These are phyloP conservation scores for Invenusta paracnida DNA, from an alignment of 2,888 invertebrate species.

Conservation along the genomic window DNA sequence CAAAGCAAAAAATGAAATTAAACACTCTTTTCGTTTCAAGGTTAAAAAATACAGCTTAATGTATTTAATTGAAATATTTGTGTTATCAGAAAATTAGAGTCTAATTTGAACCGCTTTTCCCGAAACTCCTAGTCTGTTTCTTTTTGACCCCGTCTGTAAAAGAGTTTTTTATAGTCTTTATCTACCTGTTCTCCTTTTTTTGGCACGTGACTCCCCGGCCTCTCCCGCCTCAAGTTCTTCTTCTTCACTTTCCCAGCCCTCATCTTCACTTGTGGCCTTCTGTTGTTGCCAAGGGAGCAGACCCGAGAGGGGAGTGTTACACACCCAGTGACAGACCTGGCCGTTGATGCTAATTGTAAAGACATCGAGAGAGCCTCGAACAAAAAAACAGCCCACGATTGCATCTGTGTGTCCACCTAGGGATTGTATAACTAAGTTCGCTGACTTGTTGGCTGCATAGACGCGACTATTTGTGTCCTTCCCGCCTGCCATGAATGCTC, in stretches of 20 bases:
- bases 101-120: too few relatives aligned
- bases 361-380: constrained; percentile 76
- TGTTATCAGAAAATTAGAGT: too few relatives aligned
- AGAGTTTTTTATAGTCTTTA: too few relatives aligned
- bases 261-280: constrained; percentile 58
- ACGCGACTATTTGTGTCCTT: constrained; percentile 80
- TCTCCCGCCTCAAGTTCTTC: too few relatives aligned
- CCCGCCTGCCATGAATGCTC: constrained; percentile 78
- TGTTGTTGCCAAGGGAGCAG: constrained; percentile 63
- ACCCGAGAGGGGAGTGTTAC: constrained; percentile 71
- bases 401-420: constrained; percentile 79
- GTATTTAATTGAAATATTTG: too few relatives aligned
- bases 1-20: too few relatives aligned
- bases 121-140: too few relatives aligned
- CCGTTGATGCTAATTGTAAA: constrained; percentile 68
- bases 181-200: constrained; percentile 47
- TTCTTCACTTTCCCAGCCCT: constrained; percentile 47
- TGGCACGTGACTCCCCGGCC: constrained; percentile 42
- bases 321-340: constrained; percentile 75
- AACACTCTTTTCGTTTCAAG: too few relatives aligned
- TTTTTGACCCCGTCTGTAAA: too few relatives aligned
- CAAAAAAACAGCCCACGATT: constrained; percentile 81
- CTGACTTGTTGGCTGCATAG: constrained; percentile 71
- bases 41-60: too few relatives aligned
- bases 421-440: constrained; percentile 72